Base-by-base conservation (phyloP, 1,140 invertebrate genomes). In the Bombus balteatus region DNA sequence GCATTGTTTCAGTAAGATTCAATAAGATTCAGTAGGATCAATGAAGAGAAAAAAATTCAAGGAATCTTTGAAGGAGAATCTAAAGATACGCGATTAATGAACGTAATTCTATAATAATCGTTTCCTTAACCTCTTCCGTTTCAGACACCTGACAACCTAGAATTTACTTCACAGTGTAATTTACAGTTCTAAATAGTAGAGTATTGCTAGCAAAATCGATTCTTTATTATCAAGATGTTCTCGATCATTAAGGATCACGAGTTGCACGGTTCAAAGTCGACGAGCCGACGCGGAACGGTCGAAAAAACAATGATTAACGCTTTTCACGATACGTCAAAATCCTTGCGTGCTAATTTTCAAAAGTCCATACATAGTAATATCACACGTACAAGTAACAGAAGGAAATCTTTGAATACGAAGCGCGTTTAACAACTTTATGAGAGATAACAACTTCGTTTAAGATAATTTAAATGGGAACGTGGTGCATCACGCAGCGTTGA, bases 341-440 rank as follows among this genome's bases (percentile, higher is more conserved):
- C n/a, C 70, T 74, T 47, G 80, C 34, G 28, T 57, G 32, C n/a
- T 34, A 62, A 82, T 82, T 82, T 3, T 13, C 28, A 18, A 65
- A 28, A 18, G 2, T 4, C 28, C 25, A 12, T n/a, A n/a, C 37
- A 2, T 39, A 8, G 47, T 22, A 53, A 53, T 53, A 53, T 22
- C 47, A 3, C n/a, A 22, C 12, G 22, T 8, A 25, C 22, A 5
- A 12, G 4, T 10, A 6, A 28, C 10, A n/a, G 37, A 82, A 39
- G 10, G 47, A 83, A 3, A n/a, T 76, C 71, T 25, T 65, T 25
- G 66, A 81, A 13, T 5, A 12, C 15, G 22, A 2, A 53, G 3
- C 12, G 6, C 47, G 37, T 2, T 57, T 18, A 34, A 74, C 71
- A 13, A 34, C 5, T 22, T 22, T 53, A 53, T 53, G 18, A 22